Percentiles rank a stretch among this genome's conserved stretches.
Conservation (phyloP, 1,140 invertebrate species). For the Kradibia gibbosae region DNA sequence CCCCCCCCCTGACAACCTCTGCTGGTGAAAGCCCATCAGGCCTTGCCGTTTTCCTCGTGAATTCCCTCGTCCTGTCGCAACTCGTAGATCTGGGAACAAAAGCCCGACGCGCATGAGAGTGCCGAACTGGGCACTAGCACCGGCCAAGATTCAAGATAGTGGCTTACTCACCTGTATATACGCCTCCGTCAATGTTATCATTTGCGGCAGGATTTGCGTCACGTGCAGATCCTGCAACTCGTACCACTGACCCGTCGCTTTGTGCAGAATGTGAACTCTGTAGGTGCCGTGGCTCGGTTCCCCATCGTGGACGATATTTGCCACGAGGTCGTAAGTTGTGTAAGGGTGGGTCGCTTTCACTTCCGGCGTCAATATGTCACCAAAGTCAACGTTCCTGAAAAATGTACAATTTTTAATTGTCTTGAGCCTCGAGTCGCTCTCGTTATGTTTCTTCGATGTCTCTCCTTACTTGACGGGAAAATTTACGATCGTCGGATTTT, state of each 20-base stretch:
- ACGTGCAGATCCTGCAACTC: slow-evolving; percentile 99
- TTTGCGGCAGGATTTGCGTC: slow-evolving; percentile 97
- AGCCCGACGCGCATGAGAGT: neutral
- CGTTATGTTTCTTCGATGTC: neutral
- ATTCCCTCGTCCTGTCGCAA: slow-evolving; percentile 57
- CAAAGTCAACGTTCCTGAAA: slow-evolving; percentile 95
- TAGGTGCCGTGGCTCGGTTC: slow-evolving; percentile 95
- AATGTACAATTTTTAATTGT: slow-evolving; percentile 50
- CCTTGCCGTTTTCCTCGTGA: slow-evolving; percentile 54
- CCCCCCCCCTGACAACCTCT: neutral
- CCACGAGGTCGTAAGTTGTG: slow-evolving; percentile 95
- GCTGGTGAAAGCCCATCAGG: neutral
- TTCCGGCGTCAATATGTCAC: slow-evolving; percentile 92
- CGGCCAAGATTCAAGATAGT: neutral
- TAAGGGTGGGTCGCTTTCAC: slow-evolving; percentile 84
- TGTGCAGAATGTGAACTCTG: slow-evolving; percentile 95
- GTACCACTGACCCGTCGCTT: slow-evolving; percentile 89
- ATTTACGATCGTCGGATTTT: slow-evolving; percentile 99
- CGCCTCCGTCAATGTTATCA: slow-evolving; percentile 99
- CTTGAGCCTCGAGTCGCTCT: no score
- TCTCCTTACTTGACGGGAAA: slow-evolving; percentile 96
- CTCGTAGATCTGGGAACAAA: slow-evolving; percentile 66
- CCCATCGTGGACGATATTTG: slow-evolving; percentile 99
- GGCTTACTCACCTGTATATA: slow-evolving; percentile 87
- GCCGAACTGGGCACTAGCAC: no score